These are phyloP conservation scores for Psix sp. DNA, from an alignment of 1,140 invertebrate species.

Conservation along the genomic window DNA sequence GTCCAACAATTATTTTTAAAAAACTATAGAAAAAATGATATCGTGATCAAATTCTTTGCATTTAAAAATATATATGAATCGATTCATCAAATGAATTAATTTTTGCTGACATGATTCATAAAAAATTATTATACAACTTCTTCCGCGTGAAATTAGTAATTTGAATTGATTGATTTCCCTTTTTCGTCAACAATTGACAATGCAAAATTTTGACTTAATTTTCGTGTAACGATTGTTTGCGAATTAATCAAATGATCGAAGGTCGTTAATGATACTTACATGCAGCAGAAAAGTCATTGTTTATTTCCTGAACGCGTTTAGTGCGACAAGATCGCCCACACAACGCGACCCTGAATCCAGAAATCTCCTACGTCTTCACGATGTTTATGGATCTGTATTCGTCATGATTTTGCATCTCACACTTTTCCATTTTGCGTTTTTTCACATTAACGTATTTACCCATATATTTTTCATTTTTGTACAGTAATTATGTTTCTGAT, in stretches of 20 bases:
- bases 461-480: constrained; percentile 7
- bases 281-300: constrained; percentile 49
- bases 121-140: constrained; percentile 6
- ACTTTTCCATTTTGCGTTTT: constrained; percentile 20
- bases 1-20: too few relatives aligned
- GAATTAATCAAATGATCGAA: constrained; percentile 29
- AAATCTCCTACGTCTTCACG: constrained; percentile 53
- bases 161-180: constrained; percentile 24
- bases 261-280: constrained; percentile 12
- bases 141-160: constrained; percentile 25
- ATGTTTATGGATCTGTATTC: constrained; percentile 50
- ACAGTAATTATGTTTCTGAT: too few relatives aligned
- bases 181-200: constrained; percentile 6
- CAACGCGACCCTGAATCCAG: constrained; percentile 61
- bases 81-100: too few relatives aligned
- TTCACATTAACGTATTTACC: constrained; percentile 23
- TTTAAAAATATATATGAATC: too few relatives aligned
- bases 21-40: too few relatives aligned
- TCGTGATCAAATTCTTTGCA: too few relatives aligned
- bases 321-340: constrained; percentile 58
- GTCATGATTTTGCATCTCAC: constrained; percentile 47
- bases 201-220: constrained; percentile 35
- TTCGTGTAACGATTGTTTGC: constrained; percentile 34
- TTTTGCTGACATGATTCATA: background rate
- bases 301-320: constrained; percentile 66